Percentiles rank a stretch among this genome's conserved stretches.
These are phyloP conservation scores for Porites rus DNA, from an alignment of 92 coral and sea anemone species.

Conservation along the genomic window DNA sequence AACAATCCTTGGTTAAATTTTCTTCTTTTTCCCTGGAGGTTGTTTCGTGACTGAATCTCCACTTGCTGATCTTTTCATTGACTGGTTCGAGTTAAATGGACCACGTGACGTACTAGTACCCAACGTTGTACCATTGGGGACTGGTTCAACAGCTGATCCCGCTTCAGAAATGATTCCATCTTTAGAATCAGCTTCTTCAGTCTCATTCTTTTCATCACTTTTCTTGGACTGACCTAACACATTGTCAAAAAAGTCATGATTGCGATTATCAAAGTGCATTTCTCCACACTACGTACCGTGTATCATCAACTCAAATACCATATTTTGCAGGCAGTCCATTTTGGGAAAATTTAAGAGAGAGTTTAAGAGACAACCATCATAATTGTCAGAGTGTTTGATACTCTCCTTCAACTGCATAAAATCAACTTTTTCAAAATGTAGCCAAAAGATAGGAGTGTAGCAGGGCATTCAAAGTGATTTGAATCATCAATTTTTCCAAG, in stretches of 20 bases:
- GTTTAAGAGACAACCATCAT: no score
- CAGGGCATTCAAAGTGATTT: no score
- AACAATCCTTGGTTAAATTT: conserved; percentile 19
- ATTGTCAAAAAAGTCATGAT: not conserved
- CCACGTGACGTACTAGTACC: conserved; percentile 32
- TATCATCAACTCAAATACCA: no score
- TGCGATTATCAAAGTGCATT: not conserved
- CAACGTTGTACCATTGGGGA: conserved; percentile 48
- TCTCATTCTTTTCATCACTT: conserved; percentile 38
- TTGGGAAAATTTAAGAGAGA: no score
- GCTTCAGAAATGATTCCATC: conserved; percentile 35
- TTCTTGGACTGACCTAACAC: conserved; percentile 55
- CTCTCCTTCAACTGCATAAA: no score
- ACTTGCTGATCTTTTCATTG: conserved; percentile 46
- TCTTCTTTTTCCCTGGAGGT: conserved; percentile 71
- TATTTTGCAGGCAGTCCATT: no score
- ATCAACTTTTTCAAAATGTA: no score
- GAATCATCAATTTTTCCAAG: no score
- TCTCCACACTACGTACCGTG: no score
- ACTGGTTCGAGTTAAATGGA: conserved; percentile 37
- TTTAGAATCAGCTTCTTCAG: conserved; percentile 43
- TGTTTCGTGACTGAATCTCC: conserved; percentile 50
- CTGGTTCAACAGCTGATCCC: conserved; percentile 28
- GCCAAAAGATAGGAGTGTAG: no score
- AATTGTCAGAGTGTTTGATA: no score